Conservation (phyloP, 2,797 vertebrate species). For the Lepus townsendii region DNA sequence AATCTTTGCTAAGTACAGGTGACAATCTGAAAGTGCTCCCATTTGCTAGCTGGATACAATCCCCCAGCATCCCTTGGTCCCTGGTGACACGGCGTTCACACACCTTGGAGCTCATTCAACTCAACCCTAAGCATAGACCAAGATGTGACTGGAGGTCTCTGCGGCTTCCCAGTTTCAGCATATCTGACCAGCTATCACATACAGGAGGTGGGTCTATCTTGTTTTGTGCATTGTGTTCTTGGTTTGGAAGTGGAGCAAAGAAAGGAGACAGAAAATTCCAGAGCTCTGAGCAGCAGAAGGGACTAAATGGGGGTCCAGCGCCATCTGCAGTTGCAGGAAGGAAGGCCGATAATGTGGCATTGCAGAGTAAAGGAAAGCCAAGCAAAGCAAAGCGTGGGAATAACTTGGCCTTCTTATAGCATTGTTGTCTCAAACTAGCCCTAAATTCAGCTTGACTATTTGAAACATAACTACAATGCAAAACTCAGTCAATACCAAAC, state of each 20-base stretch:
- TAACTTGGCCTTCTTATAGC: not conserved
- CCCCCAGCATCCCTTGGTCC: not conserved
- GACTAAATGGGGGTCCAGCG: constrained; percentile 27
- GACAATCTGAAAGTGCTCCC: constrained; percentile 70
- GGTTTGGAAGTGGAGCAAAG: constrained; percentile 50
- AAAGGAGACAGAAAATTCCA: constrained; percentile 37
- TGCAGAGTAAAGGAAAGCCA: constrained; percentile 39
- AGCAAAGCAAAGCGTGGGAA: constrained; percentile 20
- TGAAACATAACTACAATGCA: constrained; percentile 63
- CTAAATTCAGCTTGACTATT: constrained; percentile 18
- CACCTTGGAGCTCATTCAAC: not conserved
- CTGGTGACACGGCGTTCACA: not conserved
- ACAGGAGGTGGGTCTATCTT: constrained; percentile 38
- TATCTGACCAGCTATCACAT: constrained; percentile 11
- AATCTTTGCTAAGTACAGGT: constrained; percentile 75
- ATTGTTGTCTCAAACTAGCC: not conserved
- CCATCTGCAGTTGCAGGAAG: constrained; percentile 50
- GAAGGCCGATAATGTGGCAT: not conserved
- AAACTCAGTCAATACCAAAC: constrained; percentile 40
- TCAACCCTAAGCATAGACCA: constrained; percentile 43
- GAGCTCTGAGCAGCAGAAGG: not conserved
- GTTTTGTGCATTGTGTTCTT: not conserved
- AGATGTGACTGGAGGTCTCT: not conserved
- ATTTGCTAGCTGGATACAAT: constrained; percentile 73
- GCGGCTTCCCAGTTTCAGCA: not conserved